Conservation (phyloP, 2,797 vertebrate genomes). For the Oceanodroma leucorhoa region DNA sequence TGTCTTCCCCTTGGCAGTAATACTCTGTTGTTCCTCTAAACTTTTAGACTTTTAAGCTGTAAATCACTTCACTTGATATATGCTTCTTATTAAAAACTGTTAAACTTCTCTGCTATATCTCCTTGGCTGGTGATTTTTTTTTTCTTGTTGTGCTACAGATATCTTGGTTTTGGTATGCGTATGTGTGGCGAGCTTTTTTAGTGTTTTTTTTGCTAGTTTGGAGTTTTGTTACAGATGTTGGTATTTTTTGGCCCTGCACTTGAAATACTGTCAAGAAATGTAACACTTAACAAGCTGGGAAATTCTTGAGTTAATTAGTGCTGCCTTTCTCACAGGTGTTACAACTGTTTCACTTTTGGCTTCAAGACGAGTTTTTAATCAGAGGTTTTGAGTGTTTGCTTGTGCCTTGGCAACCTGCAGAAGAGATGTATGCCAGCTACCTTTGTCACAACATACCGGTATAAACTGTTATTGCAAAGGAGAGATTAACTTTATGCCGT, state of each 20-base stretch:
- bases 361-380: not conserved
- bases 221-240: not conserved
- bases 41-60: not conserved
- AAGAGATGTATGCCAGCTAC: not conserved
- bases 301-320: conserved; percentile 2
- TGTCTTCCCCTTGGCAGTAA: not conserved
- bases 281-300: conserved; percentile 1
- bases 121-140: not conserved
- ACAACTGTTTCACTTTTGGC: not conserved
- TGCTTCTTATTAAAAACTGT: not conserved
- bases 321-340: conserved; percentile 32
- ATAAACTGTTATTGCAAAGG: not conserved
- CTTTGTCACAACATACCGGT: not conserved
- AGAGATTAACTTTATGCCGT: not conserved
- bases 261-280: not conserved
- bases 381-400: not conserved
- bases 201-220: not conserved
- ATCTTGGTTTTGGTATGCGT: not conserved
- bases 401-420: not conserved
- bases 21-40: not conserved
- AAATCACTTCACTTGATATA: not conserved
- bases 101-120: not conserved
- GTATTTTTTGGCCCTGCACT: not conserved
- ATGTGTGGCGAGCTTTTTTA: not conserved
- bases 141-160: not conserved